Evolutionary conservation across 23 tunicate species (phyloP), one percentile per base, ranked within the genome.

Genomic region (Oikopleura albicans): DNA sequence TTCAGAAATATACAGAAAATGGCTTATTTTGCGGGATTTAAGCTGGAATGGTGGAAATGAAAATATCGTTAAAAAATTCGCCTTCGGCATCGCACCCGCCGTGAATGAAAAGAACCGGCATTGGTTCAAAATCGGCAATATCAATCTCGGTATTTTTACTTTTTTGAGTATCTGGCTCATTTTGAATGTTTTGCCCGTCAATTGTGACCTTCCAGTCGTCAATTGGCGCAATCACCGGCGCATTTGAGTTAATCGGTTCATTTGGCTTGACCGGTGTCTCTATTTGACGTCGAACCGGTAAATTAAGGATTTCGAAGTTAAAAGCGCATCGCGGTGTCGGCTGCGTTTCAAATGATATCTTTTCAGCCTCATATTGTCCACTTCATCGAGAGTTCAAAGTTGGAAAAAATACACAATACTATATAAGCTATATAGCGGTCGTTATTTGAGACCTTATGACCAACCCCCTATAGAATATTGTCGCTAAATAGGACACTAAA

Each of bases 81-180:
- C 79, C 79, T 71, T 71, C 36, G 2, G 79, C 37, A 71, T 71
- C 79, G 79, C 79, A 71, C 28, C 79, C 79, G 37, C 79, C 79
- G 79, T 71, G 79, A 29, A 71, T 71, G 79, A 71, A 71, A 16
- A 71, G 37, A 27, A 71, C 33, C 4, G 79, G 79, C 37, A 29
- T 31, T 27, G 79, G 31, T 34, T 16, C 2, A 31, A 22, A 71
- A 2, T 29, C 79, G 37, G 79, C 28, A 71, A 31, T 4, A 29
- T 71, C 37, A 29, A 16, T 2, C 22, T 49, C 63, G 12, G 63
- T 22, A 49, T 8, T 49, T 71, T 71, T 71, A 22, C 4, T 2
- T 27, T 71, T 29, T 16, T 4, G 2, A 29, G 37, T 12, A 12
- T 71, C 79, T 71, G 79, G 79, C 12, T 49, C 63, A 12, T 8